Conservation (phyloP, 2,113 vertebrate species). For the Mesoclemmys tuberculata region DNA sequence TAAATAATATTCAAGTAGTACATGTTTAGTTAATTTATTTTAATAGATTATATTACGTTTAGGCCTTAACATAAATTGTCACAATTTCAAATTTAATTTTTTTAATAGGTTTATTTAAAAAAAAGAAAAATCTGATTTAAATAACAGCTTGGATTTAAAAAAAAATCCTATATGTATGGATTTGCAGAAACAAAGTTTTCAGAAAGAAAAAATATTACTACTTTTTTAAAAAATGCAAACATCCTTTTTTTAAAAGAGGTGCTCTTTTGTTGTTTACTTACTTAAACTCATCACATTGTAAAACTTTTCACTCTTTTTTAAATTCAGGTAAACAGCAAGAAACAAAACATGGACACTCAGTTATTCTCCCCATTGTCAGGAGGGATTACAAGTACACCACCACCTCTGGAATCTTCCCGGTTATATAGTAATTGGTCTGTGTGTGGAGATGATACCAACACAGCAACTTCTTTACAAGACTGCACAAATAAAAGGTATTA, state of each 20-base stretch:
- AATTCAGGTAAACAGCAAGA: constrained; percentile 26
- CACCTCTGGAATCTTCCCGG: not conserved
- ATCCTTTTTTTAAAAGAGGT: not conserved
- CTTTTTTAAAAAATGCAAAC: too few relatives aligned
- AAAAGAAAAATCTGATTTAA: not conserved
- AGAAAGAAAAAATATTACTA: not conserved
- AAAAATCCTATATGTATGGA: not conserved
- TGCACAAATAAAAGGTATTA: constrained; percentile 57
- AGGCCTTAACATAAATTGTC: not conserved
- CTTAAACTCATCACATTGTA: rapidly evolving
- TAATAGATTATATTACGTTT: not conserved
- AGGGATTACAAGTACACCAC: not conserved
- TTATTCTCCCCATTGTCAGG: constrained; percentile 55
- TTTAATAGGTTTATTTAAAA: not conserved
- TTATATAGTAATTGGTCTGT: constrained; percentile 31
- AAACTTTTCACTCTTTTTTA: not conserved
- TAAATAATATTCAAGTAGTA: not conserved
- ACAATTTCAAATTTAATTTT: not conserved
- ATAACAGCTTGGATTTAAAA: not conserved
- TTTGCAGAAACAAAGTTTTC: not conserved
- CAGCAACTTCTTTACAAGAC: constrained; percentile 28
- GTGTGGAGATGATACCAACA: not conserved
- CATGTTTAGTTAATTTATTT: not conserved
- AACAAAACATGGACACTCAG: constrained; percentile 59
- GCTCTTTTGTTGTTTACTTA: not conserved